phyloP scores from a whole-genome alignment of 2,888 invertebrate species.

The Netelia inedita region DNA sequence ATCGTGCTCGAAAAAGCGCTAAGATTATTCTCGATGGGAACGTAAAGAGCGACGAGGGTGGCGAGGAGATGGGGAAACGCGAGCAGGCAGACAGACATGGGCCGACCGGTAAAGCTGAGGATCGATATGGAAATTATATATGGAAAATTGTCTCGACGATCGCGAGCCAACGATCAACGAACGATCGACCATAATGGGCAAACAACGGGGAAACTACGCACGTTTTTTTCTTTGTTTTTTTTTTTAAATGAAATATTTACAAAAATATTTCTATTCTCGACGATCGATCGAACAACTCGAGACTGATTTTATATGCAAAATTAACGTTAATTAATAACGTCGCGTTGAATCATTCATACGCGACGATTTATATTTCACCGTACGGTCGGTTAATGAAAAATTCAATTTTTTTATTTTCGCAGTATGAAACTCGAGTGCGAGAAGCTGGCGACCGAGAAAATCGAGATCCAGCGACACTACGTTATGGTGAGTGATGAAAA shows the following conservation, averaged over 20 bases:
- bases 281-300: too few species aligned
- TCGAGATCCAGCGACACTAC: slow-evolving; percentile 96
- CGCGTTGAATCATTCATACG: too few species aligned
- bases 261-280: too few species aligned
- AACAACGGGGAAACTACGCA: too few species aligned
- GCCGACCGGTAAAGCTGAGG: not conserved
- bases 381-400: slow-evolving; percentile 10
- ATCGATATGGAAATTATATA: not conserved
- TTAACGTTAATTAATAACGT: too few species aligned
- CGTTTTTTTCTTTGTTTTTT: too few species aligned
- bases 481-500: slow-evolving; percentile 90
- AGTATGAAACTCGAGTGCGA: slow-evolving; percentile 95
- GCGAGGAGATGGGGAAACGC: not conserved
- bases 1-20: slow-evolving; percentile 9
- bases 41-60: too few species aligned
- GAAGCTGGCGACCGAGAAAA: slow-evolving; percentile 95
- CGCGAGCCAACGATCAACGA: not conserved
- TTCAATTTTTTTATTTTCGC: slow-evolving; percentile 73
- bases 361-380: not conserved
- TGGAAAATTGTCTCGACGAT: not conserved
- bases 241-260: too few species aligned
- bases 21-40: too few species aligned
- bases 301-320: too few species aligned
- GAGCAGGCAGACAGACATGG: not conserved
- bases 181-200: not conserved